Evolutionary conservation across 2,797 vertebrate species (phyloP).

Genomic region (Lacerta bilineata): DNA sequence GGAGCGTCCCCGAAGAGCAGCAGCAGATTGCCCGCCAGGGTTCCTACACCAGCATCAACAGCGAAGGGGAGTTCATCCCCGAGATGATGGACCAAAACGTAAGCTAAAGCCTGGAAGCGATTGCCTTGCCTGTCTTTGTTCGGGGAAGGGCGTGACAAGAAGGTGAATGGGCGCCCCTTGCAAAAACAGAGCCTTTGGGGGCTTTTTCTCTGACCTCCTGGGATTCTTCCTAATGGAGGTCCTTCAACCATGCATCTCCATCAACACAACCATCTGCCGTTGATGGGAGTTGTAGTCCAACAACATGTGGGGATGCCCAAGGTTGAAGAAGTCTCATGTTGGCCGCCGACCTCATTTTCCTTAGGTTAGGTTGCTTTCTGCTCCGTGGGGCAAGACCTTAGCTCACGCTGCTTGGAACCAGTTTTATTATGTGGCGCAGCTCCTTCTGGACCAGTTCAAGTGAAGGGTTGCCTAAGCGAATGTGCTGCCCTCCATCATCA

Average conservation of each 20-base stretch:
- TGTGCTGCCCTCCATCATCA: too few species aligned
- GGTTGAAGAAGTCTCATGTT: neutral
- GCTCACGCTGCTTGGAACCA: too few species aligned
- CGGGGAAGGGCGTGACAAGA: too few species aligned
- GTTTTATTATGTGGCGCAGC: neutral
- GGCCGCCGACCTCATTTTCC: neutral
- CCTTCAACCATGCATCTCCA: too few species aligned
- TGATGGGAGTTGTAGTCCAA: too few species aligned
- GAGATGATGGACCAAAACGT: slow-evolving; percentile 89
- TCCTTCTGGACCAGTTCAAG: neutral
- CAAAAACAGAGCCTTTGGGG: too few species aligned
- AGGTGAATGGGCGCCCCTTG: too few species aligned
- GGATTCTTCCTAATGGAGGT: neutral
- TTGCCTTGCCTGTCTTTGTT: neutral
- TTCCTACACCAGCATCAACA: slow-evolving; percentile 95
- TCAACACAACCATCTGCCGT: too few species aligned
- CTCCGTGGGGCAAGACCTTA: too few species aligned
- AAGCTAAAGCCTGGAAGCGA: neutral
- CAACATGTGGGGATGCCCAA: too few species aligned
- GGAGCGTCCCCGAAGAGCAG: slow-evolving; percentile 93
- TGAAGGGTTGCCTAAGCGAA: neutral
- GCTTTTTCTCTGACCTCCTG: neutral
- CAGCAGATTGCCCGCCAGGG: slow-evolving; percentile 94
- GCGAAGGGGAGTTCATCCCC: slow-evolving; percentile 94
- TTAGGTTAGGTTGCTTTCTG: neutral